A percentile compares a stretch with the other conserved stretches of the same genome.
These are phyloP conservation scores for Bucco capensis DNA, from an alignment of 2,113 vertebrate species.

Conservation along the genomic window DNA sequence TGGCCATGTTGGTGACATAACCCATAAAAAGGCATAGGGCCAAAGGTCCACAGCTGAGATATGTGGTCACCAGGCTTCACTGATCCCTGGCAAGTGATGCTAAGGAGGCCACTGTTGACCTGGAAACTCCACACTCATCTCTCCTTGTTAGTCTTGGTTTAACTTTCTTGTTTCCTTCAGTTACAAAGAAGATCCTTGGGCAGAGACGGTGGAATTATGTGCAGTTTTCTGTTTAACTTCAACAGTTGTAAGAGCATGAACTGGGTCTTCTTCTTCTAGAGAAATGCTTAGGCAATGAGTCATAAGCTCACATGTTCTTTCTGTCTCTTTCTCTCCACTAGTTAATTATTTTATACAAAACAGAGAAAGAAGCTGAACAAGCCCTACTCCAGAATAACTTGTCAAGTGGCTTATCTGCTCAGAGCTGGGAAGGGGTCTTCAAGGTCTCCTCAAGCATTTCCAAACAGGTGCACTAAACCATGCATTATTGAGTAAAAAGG, in stretches of 20 bases:
- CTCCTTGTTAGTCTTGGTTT: background rate
- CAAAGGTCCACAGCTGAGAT: rapidly evolving
- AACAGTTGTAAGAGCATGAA: background rate
- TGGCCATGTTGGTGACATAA: background rate
- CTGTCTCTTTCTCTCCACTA: background rate
- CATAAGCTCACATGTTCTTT: conserved; percentile 16
- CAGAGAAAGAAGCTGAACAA: conserved; percentile 38
- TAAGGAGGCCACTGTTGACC: background rate
- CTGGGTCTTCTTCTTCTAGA: background rate
- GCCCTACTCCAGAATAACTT: background rate
- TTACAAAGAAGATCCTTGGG: background rate
- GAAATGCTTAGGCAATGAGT: conserved; percentile 26
- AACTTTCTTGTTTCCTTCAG: background rate
- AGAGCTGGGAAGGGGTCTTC: background rate
- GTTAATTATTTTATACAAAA: conserved; percentile 59
- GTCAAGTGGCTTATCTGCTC: background rate
- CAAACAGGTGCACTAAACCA: background rate
- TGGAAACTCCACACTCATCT: background rate
- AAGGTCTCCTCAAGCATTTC: background rate
- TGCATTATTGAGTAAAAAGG: background rate
- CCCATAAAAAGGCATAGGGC: background rate
- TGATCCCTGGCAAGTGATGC: background rate
- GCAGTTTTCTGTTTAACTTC: background rate
- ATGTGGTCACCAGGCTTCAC: background rate
- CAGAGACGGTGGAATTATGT: background rate